Conservation (phyloP, 2,888 invertebrate genomes). For the Hofmannophila pseudospretella region DNA sequence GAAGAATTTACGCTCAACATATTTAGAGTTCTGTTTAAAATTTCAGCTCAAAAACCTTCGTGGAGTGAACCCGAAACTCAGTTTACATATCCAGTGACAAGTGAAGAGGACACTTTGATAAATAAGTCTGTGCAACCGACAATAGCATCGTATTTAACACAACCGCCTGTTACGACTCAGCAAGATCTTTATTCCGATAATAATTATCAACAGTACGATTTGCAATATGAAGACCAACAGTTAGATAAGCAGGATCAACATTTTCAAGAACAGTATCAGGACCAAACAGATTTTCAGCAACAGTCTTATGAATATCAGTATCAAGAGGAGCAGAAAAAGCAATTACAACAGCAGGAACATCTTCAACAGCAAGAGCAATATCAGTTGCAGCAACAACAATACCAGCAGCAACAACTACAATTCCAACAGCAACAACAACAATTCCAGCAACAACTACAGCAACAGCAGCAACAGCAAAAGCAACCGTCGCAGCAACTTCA, state of each 20-base stretch:
- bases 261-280: conserved; percentile 23
- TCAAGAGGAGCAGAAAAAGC: conserved; percentile 34
- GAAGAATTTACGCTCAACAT: conserved; percentile 35
- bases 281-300: conserved; percentile 30
- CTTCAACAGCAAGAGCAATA: conserved; percentile 33
- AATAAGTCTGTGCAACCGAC: conserved; percentile 51
- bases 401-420: conserved; percentile 34
- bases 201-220: conserved; percentile 16
- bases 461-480: conserved; percentile 53
- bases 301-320: conserved; percentile 26
- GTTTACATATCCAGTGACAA: conserved; percentile 56
- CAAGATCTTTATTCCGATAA: conserved; percentile 34
- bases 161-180: conserved; percentile 48
- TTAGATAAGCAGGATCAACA: conserved; percentile 22
- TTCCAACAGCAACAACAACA: conserved; percentile 37
- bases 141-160: conserved; percentile 48
- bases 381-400: conserved; percentile 26
- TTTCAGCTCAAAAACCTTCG: conserved; percentile 69
- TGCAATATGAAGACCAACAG: conserved; percentile 21
- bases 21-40: conserved; percentile 44
- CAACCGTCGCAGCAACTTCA: conserved; percentile 62
- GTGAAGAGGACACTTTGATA: conserved; percentile 50
- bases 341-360: conserved; percentile 32
- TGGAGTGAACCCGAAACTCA: conserved; percentile 64
- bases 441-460: conserved; percentile 41